Evolutionary conservation across 2,113 vertebrate genomes (phyloP).

Genomic region (Talpa occidentalis): DNA sequence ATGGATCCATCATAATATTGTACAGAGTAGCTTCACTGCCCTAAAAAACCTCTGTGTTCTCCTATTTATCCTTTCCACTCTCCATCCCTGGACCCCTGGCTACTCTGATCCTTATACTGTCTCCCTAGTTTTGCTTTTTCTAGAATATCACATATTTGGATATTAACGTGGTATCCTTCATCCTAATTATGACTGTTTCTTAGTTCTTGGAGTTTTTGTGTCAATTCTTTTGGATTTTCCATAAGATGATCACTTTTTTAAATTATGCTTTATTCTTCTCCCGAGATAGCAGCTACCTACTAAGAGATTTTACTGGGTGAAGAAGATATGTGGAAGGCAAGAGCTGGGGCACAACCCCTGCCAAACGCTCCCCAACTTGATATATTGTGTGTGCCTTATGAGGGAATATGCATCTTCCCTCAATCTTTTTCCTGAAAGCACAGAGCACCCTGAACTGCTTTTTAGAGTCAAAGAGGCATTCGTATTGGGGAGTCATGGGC

Average conservation of each 20-base stretch:
- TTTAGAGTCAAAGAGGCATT: neutral
- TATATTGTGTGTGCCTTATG: neutral
- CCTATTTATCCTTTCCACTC: neutral
- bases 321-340: neutral
- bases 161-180: neutral
- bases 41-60: neutral
- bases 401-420: neutral
- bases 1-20: too few species aligned
- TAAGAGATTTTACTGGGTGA: neutral
- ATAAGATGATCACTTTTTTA: neutral
- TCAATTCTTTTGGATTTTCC: constrained; percentile 44
- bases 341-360: neutral
- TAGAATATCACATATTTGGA: neutral
- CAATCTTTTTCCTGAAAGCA: neutral
- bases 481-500: neutral
- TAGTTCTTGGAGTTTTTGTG: neutral
- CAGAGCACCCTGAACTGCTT: neutral
- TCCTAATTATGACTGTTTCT: neutral
- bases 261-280: neutral
- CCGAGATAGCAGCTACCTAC: neutral
- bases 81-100: neutral
- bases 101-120: neutral
- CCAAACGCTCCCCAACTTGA: neutral
- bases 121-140: neutral
- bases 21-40: neutral